phyloP scores from a whole-genome alignment of 2,797 vertebrate genomes.

The Enteromius fasciolatus region DNA sequence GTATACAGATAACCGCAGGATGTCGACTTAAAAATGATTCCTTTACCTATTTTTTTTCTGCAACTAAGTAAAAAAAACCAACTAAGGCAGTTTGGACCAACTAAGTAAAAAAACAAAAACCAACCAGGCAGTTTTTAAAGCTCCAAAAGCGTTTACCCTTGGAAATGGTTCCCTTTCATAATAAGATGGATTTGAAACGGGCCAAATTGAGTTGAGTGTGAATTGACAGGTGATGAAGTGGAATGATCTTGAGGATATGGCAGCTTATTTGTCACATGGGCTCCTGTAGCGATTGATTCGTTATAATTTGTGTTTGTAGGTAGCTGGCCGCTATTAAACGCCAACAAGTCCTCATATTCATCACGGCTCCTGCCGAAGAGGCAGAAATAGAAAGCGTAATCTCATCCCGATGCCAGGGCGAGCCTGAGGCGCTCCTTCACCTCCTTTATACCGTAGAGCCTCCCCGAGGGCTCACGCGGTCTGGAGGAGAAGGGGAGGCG shows the following conservation, averaged over 20 bases:
- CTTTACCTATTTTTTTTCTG: not conserved
- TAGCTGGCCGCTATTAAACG: conserved; percentile 78
- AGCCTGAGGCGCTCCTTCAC: conserved; percentile 76
- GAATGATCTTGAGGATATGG: conserved; percentile 69
- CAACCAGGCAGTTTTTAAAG: conserved; percentile 22
- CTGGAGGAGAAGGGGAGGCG: conserved; percentile 70
- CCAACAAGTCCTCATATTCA: conserved; percentile 78
- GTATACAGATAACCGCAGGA: conserved; percentile 17
- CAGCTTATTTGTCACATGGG: conserved; percentile 75
- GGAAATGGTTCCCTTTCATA: conserved; percentile 68
- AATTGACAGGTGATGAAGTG: conserved; percentile 77
- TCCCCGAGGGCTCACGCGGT: conserved; percentile 74
- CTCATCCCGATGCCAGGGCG: conserved; percentile 71
- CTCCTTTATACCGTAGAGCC: conserved; percentile 77
- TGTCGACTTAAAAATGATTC: not conserved
- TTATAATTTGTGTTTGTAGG: conserved; percentile 78
- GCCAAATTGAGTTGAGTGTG: conserved; percentile 66
- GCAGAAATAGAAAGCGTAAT: conserved; percentile 80
- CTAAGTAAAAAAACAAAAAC: not conserved
- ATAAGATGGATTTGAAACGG: conserved; percentile 73
- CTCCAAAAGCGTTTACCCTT: conserved; percentile 44
- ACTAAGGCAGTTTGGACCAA: not conserved
- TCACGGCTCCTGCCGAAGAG: conserved; percentile 65
- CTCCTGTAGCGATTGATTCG: conserved; percentile 74
- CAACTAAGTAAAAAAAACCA: not conserved